Evolutionary conservation across 2,113 vertebrate species (phyloP).

Genomic region (Oryzias woworae): DNA sequence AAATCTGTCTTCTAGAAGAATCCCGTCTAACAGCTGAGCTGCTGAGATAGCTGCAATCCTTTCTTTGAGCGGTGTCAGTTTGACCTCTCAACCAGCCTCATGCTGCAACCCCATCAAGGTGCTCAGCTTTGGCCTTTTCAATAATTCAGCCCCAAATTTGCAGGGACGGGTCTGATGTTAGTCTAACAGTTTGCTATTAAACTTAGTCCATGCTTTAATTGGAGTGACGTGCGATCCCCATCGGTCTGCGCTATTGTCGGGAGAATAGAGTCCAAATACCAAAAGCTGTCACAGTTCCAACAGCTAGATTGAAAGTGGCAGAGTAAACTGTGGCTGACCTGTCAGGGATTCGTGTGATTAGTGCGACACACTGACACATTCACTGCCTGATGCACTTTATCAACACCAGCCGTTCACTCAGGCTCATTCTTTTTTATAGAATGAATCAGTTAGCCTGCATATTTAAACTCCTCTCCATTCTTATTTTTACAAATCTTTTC

Average conservation of each 20-base stretch:
- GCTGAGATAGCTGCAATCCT: slow-evolving; percentile 55
- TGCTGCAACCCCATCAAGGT: slow-evolving; percentile 65
- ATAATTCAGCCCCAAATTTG: slow-evolving; percentile 71
- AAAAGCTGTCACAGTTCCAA: slow-evolving; percentile 35
- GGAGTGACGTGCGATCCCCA: slow-evolving; percentile 56
- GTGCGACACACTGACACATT: slow-evolving; percentile 27
- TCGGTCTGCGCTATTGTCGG: slow-evolving; percentile 65
- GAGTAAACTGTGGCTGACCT: slow-evolving; percentile 41
- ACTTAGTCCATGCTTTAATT: slow-evolving; percentile 61
- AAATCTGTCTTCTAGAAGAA: slow-evolving; percentile 28
- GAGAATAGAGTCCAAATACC: slow-evolving; percentile 55
- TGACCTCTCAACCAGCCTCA: slow-evolving; percentile 55
- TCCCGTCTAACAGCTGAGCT: slow-evolving; percentile 32
- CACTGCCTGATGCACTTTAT: slow-evolving; percentile 29
- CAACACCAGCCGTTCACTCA: slow-evolving; percentile 31
- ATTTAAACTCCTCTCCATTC: slow-evolving; percentile 21
- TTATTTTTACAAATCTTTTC: neutral
- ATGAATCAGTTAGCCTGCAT: slow-evolving; percentile 9
- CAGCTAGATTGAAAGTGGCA: slow-evolving; percentile 37
- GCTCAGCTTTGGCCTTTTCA: slow-evolving; percentile 69
- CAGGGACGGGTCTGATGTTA: slow-evolving; percentile 52
- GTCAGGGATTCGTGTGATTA: slow-evolving; percentile 39
- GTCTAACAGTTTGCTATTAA: slow-evolving; percentile 55
- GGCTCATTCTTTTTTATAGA: slow-evolving; percentile 27
- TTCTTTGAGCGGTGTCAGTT: slow-evolving; percentile 50